phyloP scores from a whole-genome alignment of 2,113 vertebrate species.

The Caracal caracal region DNA sequence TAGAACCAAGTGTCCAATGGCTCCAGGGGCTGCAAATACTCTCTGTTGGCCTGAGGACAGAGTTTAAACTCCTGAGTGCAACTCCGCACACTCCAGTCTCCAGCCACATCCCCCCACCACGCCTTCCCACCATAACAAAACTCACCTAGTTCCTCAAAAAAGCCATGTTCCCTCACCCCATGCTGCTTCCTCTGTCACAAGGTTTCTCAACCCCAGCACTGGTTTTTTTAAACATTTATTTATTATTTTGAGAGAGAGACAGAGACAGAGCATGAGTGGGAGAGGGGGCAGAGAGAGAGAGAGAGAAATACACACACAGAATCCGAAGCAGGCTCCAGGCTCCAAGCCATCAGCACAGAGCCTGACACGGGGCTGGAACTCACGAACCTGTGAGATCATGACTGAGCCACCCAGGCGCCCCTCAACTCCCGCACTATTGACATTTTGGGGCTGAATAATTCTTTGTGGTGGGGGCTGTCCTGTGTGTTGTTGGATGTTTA shows the following conservation, averaged over 20 bases:
- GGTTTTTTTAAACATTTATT: too few species aligned
- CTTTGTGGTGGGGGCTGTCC: not conserved
- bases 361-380: too few species aligned
- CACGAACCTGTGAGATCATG: too few species aligned
- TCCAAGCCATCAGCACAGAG: too few species aligned
- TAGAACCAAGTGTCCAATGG: not conserved
- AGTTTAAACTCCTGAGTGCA: not conserved
- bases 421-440: not conserved
- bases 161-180: not conserved
- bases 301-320: too few species aligned
- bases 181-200: not conserved
- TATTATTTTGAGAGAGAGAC: too few species aligned
- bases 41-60: not conserved
- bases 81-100: accelerated
- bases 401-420: too few species aligned
- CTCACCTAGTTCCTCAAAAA: not conserved
- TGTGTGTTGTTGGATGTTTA: not conserved
- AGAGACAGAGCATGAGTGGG: too few species aligned
- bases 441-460: not conserved
- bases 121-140: not conserved
- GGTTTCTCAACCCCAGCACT: not conserved
- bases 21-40: accelerated
- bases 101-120: not conserved
- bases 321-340: too few species aligned
- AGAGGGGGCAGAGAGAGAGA: too few species aligned